These are phyloP conservation scores for Balearica regulorum DNA, from an alignment of 2,797 vertebrate species.

Conservation along the genomic window DNA sequence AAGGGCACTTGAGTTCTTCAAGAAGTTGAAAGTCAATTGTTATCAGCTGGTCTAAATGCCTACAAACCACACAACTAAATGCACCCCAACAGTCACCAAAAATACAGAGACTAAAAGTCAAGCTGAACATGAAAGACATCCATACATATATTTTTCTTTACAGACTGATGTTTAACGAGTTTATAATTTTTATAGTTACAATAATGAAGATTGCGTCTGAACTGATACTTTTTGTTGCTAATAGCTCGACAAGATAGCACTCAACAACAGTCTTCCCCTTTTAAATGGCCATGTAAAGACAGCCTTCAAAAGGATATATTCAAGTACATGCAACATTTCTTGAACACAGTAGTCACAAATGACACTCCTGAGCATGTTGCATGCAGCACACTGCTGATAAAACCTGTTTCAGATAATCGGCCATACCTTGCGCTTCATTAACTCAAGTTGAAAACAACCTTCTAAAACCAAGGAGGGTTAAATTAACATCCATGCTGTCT, in stretches of 20 bases:
- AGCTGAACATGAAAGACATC: background rate
- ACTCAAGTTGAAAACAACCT: background rate
- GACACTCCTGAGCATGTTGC: background rate
- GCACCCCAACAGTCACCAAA: background rate
- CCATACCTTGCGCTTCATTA: background rate
- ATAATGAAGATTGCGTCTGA: background rate
- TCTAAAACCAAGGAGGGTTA: background rate
- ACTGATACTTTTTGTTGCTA: background rate
- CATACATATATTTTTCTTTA: background rate
- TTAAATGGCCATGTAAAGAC: background rate
- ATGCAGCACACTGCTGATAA: background rate
- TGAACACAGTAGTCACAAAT: background rate
- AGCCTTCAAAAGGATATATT: background rate
- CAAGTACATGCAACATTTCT: background rate
- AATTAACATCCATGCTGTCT: background rate
- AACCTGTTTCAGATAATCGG: background rate
- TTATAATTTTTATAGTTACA: background rate
- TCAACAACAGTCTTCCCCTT: background rate
- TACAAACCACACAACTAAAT: background rate
- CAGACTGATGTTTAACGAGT: background rate
- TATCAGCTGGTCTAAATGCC: background rate
- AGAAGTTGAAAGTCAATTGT: background rate
- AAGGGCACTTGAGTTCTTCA: background rate
- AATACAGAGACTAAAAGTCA: background rate
- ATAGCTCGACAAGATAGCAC: background rate